Evolutionary conservation across 2,797 vertebrate species (phyloP).

Genomic region (Cephalopachus bancanus): DNA sequence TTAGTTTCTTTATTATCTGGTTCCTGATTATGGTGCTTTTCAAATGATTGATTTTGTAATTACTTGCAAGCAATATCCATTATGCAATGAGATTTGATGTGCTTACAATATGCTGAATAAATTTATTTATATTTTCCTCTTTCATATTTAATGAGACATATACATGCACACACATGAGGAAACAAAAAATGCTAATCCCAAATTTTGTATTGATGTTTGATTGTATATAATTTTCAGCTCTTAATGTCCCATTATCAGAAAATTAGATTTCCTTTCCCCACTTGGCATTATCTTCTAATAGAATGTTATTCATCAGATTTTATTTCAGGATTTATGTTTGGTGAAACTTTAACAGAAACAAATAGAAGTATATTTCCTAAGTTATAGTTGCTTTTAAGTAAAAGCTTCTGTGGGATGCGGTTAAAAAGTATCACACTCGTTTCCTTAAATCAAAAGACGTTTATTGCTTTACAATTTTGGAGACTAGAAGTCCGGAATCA

Average conservation of each 20-base stretch:
- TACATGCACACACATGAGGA: neutral
- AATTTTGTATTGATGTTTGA: neutral
- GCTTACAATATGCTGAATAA: conserved; percentile 30
- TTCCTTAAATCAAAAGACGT: conserved; percentile 1
- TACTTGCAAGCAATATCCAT: conserved; percentile 65
- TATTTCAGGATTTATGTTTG: neutral
- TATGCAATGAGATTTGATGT: conserved; percentile 67
- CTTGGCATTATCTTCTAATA: neutral
- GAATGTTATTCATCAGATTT: neutral
- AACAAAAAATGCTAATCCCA: conserved; percentile 3
- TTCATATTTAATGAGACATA: conserved; percentile 29
- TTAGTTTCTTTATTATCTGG: conserved; percentile 66
- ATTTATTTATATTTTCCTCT: conserved; percentile 36
- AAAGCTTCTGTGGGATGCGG: neutral
- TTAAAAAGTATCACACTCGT: neutral
- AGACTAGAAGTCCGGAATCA: neutral
- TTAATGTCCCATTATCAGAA: neutral
- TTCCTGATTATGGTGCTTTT: conserved; percentile 60
- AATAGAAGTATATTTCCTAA: neutral
- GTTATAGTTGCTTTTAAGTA: neutral
- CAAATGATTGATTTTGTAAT: conserved; percentile 72
- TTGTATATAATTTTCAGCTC: conserved; percentile 42
- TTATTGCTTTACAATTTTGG: neutral
- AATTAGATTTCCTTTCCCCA: neutral
- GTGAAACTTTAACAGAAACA: neutral